Base-by-base conservation (phyloP, 1,140 invertebrate genomes). In the Phymastichus coffea region DNA sequence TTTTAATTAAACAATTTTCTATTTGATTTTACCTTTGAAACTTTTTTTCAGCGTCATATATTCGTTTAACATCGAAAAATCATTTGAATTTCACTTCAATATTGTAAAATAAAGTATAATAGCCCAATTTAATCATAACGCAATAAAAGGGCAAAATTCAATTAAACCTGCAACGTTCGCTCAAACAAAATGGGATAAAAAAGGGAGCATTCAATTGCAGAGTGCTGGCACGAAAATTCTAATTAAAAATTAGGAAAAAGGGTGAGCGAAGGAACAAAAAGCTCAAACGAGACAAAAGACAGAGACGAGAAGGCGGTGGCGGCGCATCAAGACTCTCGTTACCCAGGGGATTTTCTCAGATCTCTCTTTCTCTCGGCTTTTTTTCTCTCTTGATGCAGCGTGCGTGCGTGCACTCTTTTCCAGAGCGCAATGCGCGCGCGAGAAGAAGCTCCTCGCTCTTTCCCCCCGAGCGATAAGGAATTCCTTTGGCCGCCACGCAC, bases 401-500 rank as follows among this genome's bases (percentile, higher is more conserved):
- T 22, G 28, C 25, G 25, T 15, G 3, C 35, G 25, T 26, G 8
- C 30, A 22, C 15, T 22, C 37, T 41, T 48, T 48, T 40, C 19
- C 9, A 17, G 9, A 19, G 26, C 25, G 46, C 15, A 22, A 46
- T 14, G 35, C 38, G 14, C 25, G 10, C 17, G 37, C 14, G 17
- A 4, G 9, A 4, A 8, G 33, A 3, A 33, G 14, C 8, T n/a
- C 23, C 40, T 48, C 19, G 10, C 19, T 22, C 40, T n/a, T n/a
- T n/a, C n/a, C n/a, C n/a, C n/a, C n/a, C n/a, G n/a, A n/a, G 4
- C 20, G 38, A 58, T 52, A 52, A 58, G 38, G 38, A 59, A 59
- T 59, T 47, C 25, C 28, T 53, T 17, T n/a, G 38, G 12, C 25
- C 20, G 10, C 43, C 37, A 23, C n/a, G 46, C 44, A 38, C 43